Percentiles rank a stretch among this genome's conserved stretches.
These are phyloP conservation scores for Pangasius sanitwongsei DNA, from an alignment of 2,797 vertebrate genomes.

Conservation along the genomic window DNA sequence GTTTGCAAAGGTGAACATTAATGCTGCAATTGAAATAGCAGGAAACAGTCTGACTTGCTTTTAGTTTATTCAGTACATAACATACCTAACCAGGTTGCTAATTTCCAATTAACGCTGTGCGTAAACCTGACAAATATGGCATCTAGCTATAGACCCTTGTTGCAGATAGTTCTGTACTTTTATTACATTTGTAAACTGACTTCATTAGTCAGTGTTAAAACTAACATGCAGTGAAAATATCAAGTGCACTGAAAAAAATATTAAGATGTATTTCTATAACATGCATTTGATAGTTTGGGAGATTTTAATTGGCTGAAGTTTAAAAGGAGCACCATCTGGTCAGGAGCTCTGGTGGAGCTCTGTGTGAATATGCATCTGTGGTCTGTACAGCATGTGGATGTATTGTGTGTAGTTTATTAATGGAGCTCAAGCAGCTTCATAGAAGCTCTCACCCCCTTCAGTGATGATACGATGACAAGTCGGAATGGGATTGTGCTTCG, in stretches of 20 bases:
- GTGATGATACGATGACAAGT: constrained; percentile 68
- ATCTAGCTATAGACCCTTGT: background rate
- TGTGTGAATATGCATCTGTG: background rate
- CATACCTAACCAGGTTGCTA: no score
- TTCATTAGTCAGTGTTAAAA: background rate
- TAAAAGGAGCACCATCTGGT: background rate
- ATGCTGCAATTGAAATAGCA: background rate
- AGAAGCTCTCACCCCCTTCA: constrained; percentile 53
- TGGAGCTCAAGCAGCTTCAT: no score
- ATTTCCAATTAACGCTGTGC: background rate
- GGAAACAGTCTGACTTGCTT: background rate
- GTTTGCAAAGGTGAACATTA: background rate
- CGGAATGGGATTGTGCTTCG: constrained; percentile 56
- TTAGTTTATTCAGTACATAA: background rate
- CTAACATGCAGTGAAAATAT: background rate
- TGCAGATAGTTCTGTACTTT: background rate
- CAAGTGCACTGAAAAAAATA: no score
- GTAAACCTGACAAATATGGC: background rate
- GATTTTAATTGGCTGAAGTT: background rate
- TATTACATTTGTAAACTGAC: background rate
- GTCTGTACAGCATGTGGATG: background rate
- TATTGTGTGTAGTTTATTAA: background rate
- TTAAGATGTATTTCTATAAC: background rate
- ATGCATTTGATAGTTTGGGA: background rate
- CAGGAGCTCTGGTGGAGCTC: background rate